Conservation (phyloP, 2,113 vertebrate species). For the Stercorarius parasiticus region DNA sequence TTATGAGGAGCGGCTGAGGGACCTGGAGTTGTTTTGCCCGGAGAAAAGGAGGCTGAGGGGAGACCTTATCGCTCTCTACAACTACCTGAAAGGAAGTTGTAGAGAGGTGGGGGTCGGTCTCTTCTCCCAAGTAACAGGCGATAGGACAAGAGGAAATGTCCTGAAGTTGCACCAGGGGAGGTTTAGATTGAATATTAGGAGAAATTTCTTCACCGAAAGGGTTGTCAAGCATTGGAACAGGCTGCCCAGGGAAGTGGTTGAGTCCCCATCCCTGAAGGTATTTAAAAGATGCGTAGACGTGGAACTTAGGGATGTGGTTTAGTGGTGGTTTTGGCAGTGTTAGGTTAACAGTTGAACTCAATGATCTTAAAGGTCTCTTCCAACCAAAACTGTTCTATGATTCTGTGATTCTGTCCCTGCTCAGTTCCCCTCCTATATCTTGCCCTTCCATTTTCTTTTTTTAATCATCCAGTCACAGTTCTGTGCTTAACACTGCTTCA, state of each 20-base stretch:
- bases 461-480: background rate
- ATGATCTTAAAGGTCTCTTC: background rate
- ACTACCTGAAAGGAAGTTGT: background rate
- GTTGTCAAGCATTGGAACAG: too few relatives aligned
- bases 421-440: background rate
- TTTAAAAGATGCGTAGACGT: too few relatives aligned
- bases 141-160: background rate
- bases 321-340: too few relatives aligned
- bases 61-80: background rate
- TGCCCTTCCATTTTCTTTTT: background rate
- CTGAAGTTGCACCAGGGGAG: background rate
- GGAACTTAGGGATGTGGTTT: too few relatives aligned
- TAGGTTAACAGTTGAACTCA: too few relatives aligned
- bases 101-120: background rate
- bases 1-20: too few relatives aligned
- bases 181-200: background rate
- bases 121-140: background rate
- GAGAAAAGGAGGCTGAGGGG: too few relatives aligned
- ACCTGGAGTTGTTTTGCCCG: too few relatives aligned
- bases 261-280: too few relatives aligned
- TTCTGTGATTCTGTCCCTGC: too few relatives aligned
- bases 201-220: background rate
- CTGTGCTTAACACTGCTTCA: background rate
- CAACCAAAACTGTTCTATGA: background rate
- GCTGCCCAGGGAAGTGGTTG: too few relatives aligned